Conservation (phyloP, 1,140 invertebrate genomes). For the Oncopodura yosiiana region DNA sequence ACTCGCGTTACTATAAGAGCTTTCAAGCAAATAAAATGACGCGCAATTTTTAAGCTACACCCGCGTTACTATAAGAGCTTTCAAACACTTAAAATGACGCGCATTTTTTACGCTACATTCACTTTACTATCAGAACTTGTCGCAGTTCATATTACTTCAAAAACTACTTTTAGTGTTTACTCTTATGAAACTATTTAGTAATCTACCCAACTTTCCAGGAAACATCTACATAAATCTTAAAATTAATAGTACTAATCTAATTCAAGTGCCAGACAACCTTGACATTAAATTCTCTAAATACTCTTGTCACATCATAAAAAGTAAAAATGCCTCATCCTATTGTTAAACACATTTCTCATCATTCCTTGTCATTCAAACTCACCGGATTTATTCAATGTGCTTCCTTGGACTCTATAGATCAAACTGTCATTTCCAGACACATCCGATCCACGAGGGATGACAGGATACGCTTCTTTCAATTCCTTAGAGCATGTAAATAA, state of each 20-base stretch:
- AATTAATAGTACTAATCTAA: not conserved
- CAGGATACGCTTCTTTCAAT: slow-evolving; percentile 9
- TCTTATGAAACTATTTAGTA: not conserved
- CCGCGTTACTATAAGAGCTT: too few species aligned
- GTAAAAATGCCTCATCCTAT: too few species aligned
- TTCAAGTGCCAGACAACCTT: not conserved
- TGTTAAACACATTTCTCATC: too few species aligned
- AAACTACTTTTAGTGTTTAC: too few species aligned
- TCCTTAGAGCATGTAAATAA: slow-evolving; percentile 45
- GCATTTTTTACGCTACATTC: too few species aligned
- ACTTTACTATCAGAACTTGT: too few species aligned
- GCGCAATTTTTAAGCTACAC: too few species aligned
- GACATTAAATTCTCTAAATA: not conserved
- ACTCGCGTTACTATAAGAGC: too few species aligned
- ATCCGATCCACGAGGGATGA: slow-evolving; percentile 23
- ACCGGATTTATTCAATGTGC: slow-evolving; percentile 34
- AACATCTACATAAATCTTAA: not conserved
- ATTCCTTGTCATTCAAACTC: not conserved
- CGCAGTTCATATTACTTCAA: too few species aligned
- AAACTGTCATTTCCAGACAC: slow-evolving; percentile 33
- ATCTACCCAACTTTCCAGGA: not conserved
- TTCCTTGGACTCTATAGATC: slow-evolving; percentile 26
- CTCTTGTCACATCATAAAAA: too few species aligned
- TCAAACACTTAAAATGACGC: too few species aligned
- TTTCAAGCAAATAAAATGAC: too few species aligned